A percentile compares a stretch with the other conserved stretches of the same genome.
These are phyloP conservation scores for Tachypleus tridentatus DNA, from an alignment of 1,140 invertebrate genomes.

Conservation along the genomic window DNA sequence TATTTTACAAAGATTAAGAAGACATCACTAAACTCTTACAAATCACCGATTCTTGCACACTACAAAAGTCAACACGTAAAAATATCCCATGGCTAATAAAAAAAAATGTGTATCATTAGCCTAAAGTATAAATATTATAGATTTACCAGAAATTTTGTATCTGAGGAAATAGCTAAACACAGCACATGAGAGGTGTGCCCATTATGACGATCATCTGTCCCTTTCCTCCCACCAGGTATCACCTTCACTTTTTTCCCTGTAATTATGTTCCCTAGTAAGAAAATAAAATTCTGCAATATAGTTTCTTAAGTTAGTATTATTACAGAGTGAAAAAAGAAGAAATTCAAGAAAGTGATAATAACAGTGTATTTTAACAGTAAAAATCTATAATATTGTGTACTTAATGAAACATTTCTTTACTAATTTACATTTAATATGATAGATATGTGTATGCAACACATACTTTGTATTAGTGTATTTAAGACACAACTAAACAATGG, in stretches of 20 bases:
- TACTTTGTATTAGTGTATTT: too few relatives aligned
- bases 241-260: constrained; percentile 36
- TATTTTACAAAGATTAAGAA: too few relatives aligned
- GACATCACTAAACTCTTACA: too few relatives aligned
- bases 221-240: constrained; percentile 31
- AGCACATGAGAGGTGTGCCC: constrained; percentile 47
- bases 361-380: background rate
- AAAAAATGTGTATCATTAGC: too few relatives aligned
- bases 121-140: constrained; percentile 3
- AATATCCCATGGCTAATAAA: too few relatives aligned
- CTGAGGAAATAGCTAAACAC: constrained; percentile 63
- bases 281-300: background rate
- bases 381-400: background rate
- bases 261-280: constrained; percentile 41
- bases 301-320: background rate
- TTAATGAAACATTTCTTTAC: background rate
- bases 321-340: constrained; percentile 1
- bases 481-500: too few relatives aligned
- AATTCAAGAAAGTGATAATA: background rate
- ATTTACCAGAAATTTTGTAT: constrained; percentile 62
- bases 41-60: too few relatives aligned
- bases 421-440: background rate
- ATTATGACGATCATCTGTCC: constrained; percentile 16
- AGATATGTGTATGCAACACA: too few relatives aligned
- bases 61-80: too few relatives aligned